These are phyloP conservation scores for Phrynocephalus forsythii DNA, from an alignment of 2,797 vertebrate species.

Conservation along the genomic window DNA sequence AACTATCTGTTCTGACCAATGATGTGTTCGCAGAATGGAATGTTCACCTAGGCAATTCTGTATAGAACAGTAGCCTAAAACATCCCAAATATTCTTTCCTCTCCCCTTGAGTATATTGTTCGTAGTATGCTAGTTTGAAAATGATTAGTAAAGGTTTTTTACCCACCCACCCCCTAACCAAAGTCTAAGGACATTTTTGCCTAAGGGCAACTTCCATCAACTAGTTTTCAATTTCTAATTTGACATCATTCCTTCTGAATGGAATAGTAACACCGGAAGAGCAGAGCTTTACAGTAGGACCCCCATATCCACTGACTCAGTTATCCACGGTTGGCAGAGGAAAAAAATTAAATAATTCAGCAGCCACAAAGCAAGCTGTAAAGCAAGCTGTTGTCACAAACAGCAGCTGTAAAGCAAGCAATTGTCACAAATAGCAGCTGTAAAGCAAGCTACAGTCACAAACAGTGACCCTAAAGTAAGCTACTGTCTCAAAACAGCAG, in stretches of 20 bases:
- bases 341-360: too few relatives aligned
- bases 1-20: not conserved
- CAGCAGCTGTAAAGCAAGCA: too few relatives aligned
- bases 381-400: too few relatives aligned
- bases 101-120: not conserved
- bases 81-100: not conserved
- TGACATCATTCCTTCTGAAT: not conserved
- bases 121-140: not conserved
- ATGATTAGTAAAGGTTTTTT: not conserved
- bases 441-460: too few relatives aligned
- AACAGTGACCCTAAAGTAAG: too few relatives aligned
- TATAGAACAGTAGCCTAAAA: not conserved
- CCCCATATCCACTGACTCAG: too few relatives aligned
- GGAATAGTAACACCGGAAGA: not conserved
- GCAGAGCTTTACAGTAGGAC: not conserved
- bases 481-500: too few relatives aligned
- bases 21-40: too few relatives aligned
- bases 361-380: too few relatives aligned
- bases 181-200: not conserved
- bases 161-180: not conserved
- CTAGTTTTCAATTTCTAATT: not conserved
- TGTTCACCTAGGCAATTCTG: not conserved
- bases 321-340: too few relatives aligned
- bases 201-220: not conserved
- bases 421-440: too few relatives aligned